Evolutionary conservation across 2,888 invertebrate genomes (phyloP).

Genomic region (Tethea ocularis): DNA sequence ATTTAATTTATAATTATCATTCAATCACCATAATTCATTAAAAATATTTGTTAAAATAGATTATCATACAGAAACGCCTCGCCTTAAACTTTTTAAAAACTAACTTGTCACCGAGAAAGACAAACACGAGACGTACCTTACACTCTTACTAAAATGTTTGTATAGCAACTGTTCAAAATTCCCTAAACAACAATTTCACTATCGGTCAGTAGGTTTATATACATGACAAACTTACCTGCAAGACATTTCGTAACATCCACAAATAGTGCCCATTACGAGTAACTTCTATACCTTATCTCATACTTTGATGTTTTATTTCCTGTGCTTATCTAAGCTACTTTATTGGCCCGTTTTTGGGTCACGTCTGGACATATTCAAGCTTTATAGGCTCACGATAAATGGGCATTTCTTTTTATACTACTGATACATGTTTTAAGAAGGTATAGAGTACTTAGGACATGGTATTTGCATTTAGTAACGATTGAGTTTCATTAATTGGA

Average conservation of each 20-base stretch:
- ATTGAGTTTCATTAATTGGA: not conserved
- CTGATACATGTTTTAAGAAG: not conserved
- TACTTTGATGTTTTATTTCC: slow-evolving; percentile 78
- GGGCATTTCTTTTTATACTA: not conserved
- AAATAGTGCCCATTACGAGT: slow-evolving; percentile 42
- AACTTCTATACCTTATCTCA: slow-evolving; percentile 45
- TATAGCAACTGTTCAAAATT: not conserved
- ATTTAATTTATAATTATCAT: not conserved
- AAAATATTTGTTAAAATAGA: too few relatives aligned
- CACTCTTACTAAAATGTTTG: slow-evolving; percentile 1
- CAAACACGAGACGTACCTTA: slow-evolving; percentile 3
- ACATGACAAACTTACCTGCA: not conserved
- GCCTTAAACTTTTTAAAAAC: not conserved
- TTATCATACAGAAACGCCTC: not conserved
- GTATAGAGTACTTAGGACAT: not conserved
- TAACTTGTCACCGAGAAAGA: not conserved
- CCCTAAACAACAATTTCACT: slow-evolving; percentile 13
- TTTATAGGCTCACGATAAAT: slow-evolving; percentile 16
- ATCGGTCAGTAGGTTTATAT: slow-evolving; percentile 27
- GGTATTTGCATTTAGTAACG: not conserved
- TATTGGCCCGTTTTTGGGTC: slow-evolving; percentile 45
- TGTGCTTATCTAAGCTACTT: slow-evolving; percentile 60
- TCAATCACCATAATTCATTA: not conserved
- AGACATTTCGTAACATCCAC: slow-evolving; percentile 41
- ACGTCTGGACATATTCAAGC: slow-evolving; percentile 39